phyloP scores from a whole-genome alignment of 1,140 invertebrate genomes.

The Metopolophium dirhodum region DNA sequence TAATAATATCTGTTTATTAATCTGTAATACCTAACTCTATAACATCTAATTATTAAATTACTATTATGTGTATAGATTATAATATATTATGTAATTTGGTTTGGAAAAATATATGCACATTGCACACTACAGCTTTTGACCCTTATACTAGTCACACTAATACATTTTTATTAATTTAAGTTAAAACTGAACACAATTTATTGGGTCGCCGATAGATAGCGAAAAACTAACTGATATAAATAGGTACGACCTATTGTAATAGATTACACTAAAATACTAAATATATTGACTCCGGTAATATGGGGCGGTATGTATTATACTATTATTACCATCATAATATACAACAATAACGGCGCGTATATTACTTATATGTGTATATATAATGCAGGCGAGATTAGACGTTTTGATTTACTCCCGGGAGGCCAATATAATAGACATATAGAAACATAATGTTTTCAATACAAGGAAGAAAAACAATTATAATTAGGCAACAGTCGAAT shows the following conservation, averaged over 20 bases:
- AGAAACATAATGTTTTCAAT: not conserved
- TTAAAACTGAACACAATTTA: not conserved
- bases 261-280: not conserved
- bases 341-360: not conserved
- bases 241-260: not conserved
- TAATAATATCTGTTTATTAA: too few relatives aligned
- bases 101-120: too few relatives aligned
- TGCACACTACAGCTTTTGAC: not conserved
- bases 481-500: not conserved
- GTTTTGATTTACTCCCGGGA: not conserved
- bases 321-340: not conserved
- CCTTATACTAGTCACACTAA: too few relatives aligned
- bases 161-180: not conserved
- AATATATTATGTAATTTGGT: too few relatives aligned
- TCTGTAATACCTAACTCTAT: too few relatives aligned
- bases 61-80: too few relatives aligned
- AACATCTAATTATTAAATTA: too few relatives aligned
- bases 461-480: not conserved
- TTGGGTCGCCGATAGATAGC: not conserved
- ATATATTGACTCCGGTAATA: not conserved
- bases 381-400: not conserved
- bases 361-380: not conserved
- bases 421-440: slow-evolving; percentile 2
- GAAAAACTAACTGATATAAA: not conserved
- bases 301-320: too few relatives aligned